Percentiles rank a stretch among this genome's conserved stretches.
Conservation (phyloP, 2,113 vertebrate genomes). For the Zapus hudsonius region DNA sequence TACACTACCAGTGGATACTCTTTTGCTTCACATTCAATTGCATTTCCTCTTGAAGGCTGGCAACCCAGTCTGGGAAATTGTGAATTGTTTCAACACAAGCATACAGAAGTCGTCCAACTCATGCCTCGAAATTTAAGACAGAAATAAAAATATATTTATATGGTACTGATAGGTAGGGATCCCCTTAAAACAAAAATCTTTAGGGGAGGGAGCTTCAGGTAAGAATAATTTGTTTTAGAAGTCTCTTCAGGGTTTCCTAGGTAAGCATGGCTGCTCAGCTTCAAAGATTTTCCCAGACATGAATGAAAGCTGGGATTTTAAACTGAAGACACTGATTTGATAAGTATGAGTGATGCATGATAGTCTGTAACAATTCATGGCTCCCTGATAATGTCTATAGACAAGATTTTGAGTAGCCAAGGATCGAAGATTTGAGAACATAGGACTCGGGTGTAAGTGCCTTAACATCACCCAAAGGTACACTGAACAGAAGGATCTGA, state of each 20-base stretch:
- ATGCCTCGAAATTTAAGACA: slow-evolving; percentile 19
- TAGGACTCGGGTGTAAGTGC: neutral
- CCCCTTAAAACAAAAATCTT: neutral
- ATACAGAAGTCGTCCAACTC: neutral
- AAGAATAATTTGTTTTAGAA: neutral
- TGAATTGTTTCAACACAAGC: slow-evolving; percentile 45
- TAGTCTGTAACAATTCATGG: neutral
- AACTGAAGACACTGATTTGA: neutral
- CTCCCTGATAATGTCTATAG: neutral
- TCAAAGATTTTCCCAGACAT: neutral
- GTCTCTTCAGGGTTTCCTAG: neutral
- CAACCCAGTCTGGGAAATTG: slow-evolving; percentile 40
- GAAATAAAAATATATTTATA: slow-evolving; percentile 43
- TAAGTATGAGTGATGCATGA: neutral
- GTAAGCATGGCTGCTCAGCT: neutral
- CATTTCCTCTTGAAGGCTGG: neutral
- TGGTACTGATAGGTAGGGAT: neutral
- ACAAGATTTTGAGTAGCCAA: neutral
- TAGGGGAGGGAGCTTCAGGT: neutral
- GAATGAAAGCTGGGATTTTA: neutral
- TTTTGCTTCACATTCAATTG: slow-evolving; percentile 25
- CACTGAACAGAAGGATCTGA: neutral
- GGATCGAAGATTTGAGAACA: neutral
- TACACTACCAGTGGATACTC: neutral
- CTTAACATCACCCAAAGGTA: neutral